Base-by-base conservation (phyloP, 2,113 vertebrate genomes). In the Artemisiospiza belli region DNA sequence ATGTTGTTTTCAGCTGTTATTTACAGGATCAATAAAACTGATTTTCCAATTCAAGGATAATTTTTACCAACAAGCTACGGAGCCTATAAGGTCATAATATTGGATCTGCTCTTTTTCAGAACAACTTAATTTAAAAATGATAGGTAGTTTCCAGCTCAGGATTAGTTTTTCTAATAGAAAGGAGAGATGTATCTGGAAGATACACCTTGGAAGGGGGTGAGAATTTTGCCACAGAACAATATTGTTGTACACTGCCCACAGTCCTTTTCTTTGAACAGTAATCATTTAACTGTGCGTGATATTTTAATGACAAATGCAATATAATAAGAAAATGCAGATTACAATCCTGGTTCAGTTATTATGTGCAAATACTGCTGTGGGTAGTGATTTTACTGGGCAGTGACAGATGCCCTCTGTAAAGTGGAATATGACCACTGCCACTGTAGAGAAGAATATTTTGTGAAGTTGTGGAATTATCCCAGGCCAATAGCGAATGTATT, bases 21-120 rank as follows among this genome's bases (percentile, higher is more conserved):
- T 95, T 94, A 83, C 78, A 75, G 85, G 85, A 96, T 97, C 96
- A 96, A 96, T 97, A 95, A 75, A 96, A 96, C 73, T 81, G 90
- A 94, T 96, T 95, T 96, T 95, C 75, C 87, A 90, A 90, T 91
- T 91, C 92, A 83, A 72, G 82, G 37, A 52, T 94, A 81, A 67
- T 94, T 95, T 96, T 95, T 90, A 92, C 73, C 79, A 90, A 72
- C 75, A 75, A 75, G 58, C 75, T 61, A 35, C 27, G 23, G 41
- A 87, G 63, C 47, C 66, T 83, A 7, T 47, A 25, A 86, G 47
- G 64, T 68, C 5, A 8, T 47, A 86, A 47, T 92, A 93, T 89
- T 86, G 85, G 76, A 68, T 94, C 76, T 90, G 8, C 11, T 88
- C 33, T 72, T 81, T 81, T 70, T 90, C 61, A 89, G 68, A 82